Evolutionary conservation across 2,888 invertebrate genomes (phyloP).

Genomic region (Polymixis lichenea): DNA sequence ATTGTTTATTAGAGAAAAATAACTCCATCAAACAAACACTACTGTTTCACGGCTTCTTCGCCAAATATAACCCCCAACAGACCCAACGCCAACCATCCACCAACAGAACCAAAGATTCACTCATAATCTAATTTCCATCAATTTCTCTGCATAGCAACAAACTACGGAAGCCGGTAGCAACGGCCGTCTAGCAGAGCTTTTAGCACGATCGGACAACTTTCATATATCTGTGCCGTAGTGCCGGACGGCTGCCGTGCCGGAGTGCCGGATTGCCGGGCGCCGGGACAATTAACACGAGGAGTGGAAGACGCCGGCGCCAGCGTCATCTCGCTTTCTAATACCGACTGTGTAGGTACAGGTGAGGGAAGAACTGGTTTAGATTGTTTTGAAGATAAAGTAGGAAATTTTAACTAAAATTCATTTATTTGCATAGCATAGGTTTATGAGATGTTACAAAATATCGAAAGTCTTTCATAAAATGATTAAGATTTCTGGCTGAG

Average conservation of each 20-base stretch:
- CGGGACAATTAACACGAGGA: constrained; percentile 78
- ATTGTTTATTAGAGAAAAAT: not conserved
- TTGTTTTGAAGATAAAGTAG: not conserved
- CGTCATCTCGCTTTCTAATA: constrained; percentile 85
- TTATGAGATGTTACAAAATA: no score
- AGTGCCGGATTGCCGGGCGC: constrained; percentile 25
- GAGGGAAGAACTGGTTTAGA: constrained; percentile 37
- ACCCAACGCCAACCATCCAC: not conserved
- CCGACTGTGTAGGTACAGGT: constrained; percentile 73
- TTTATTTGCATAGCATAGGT: no score
- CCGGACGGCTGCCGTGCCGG: constrained; percentile 12
- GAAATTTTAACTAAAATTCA: no score
- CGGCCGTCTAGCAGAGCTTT: constrained; percentile 38
- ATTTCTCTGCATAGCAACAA: constrained; percentile 34
- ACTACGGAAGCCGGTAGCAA: constrained; percentile 29
- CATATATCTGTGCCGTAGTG: constrained; percentile 70
- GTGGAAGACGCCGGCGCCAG: constrained; percentile 74
- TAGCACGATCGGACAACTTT: constrained; percentile 69
- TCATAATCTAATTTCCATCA: constrained; percentile 30
- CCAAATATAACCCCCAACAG: not conserved
- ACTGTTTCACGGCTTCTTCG: not conserved
- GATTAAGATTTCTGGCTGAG: no score
- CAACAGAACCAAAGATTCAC: not conserved
- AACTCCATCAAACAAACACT: not conserved
- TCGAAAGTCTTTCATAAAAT: no score